phyloP scores from a whole-genome alignment of 2,797 vertebrate genomes.

The Eulemur coronatus region DNA sequence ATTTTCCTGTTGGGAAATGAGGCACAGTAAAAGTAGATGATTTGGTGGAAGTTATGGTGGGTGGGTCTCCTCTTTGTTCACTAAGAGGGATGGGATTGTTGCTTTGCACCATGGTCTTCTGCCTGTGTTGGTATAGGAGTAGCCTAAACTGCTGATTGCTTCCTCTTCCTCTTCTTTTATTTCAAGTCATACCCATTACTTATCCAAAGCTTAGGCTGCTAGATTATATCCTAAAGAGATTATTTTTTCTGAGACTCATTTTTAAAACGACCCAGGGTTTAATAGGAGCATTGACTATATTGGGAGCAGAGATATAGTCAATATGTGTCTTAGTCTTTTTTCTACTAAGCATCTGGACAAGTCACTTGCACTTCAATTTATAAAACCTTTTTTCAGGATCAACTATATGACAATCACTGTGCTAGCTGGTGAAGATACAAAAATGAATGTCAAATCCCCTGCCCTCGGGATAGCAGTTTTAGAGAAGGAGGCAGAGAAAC shows the following conservation, averaged over 20 bases:
- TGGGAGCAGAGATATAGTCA: background rate
- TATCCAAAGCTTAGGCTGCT: background rate
- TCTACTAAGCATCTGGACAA: background rate
- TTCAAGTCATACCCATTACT: background rate
- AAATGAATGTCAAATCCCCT: background rate
- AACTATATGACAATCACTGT: background rate
- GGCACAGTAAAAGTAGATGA: background rate
- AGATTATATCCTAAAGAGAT: background rate
- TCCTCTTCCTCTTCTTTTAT: background rate
- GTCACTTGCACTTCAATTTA: background rate
- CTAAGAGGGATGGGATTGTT: background rate
- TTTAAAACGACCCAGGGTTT: constrained; percentile 25
- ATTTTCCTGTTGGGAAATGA: constrained; percentile 32
- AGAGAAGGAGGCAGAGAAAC: background rate
- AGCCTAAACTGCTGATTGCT: background rate
- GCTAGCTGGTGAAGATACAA: background rate
- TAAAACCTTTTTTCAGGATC: background rate
- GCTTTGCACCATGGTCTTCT: background rate
- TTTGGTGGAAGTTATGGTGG: background rate
- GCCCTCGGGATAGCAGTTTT: background rate
- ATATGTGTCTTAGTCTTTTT: background rate
- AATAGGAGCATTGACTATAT: background rate
- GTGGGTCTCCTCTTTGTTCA: background rate
- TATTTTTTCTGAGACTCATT: constrained; percentile 20
- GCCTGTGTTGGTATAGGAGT: background rate